A percentile compares a stretch with the other conserved stretches of the same genome.
These are phyloP conservation scores for Drosophila prostipennis DNA, from an alignment of 2,888 invertebrate genomes.

Conservation along the genomic window DNA sequence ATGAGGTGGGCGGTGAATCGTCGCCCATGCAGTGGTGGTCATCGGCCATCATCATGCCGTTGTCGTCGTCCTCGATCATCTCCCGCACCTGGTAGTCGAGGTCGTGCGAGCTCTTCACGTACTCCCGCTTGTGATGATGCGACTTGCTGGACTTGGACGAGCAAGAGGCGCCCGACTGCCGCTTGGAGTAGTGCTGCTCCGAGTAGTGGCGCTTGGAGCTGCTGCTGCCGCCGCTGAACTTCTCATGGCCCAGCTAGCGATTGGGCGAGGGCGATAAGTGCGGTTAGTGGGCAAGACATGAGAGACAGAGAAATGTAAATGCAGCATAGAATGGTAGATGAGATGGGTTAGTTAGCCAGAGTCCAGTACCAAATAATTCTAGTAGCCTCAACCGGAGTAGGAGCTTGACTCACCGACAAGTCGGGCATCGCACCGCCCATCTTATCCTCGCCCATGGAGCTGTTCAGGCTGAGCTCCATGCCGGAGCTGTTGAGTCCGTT, in stretches of 20 bases:
- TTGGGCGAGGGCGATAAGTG: constrained; percentile 40
- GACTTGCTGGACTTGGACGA: constrained; percentile 55
- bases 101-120: constrained; percentile 75
- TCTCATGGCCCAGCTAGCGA: constrained; percentile 78
- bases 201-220: constrained; percentile 78
- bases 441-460: constrained; percentile 75
- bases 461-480: constrained; percentile 71
- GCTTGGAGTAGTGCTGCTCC: constrained; percentile 86
- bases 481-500: constrained; percentile 81
- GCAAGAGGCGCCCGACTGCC: constrained; percentile 57
- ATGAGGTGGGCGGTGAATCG: constrained; percentile 75
- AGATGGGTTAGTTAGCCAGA: constrained; percentile 17
- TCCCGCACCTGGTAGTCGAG: constrained; percentile 72
- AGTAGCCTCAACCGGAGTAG: neutral
- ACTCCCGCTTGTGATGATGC: constrained; percentile 71
- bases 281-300: constrained; percentile 30
- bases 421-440: constrained; percentile 79
- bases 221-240: constrained; percentile 50
- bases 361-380: neutral
- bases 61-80: constrained; percentile 68
- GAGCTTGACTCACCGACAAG: constrained; percentile 81
- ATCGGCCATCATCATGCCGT: constrained; percentile 60
- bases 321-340: constrained; percentile 19
- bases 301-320: constrained; percentile 21
- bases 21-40: constrained; percentile 76